Evolutionary conservation across 1,140 invertebrate genomes (phyloP), one percentile per base, ranked within the genome.

Genomic region (Chionoecetes opilio): DNA sequence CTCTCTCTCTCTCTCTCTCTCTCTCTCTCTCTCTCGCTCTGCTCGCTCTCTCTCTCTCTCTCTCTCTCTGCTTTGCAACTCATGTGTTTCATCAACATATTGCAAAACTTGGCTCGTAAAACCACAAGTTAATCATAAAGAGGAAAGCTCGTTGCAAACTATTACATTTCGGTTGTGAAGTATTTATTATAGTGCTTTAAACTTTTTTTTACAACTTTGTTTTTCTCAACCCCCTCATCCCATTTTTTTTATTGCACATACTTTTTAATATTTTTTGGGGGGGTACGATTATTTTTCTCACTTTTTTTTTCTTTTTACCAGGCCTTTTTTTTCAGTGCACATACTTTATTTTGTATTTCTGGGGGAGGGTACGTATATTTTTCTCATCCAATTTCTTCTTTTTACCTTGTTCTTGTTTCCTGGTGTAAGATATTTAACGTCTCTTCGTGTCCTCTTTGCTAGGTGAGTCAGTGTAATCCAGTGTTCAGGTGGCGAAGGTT

Each of bases 1-100:
- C 37, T 37, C 37, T 46, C 37, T 90, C 34, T 90, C 88, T 90
- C 38, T 90, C 38, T 90, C 34, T 90, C 88, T 90, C 88, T 90
- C 88, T 46, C 37, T 90, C 11, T 90, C 37, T 90, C 38, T 90
- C 34, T 90, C 37, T 46, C 34, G 21, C 34, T 46, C 82, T 84
- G n/a, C 82, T 84, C 82, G 21, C 82, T 84, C 82, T 84, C 82
- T 84, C 82, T 46, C 14, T 46, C 6, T 9, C 53, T 21, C 8
- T 9, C 53, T 26, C 3, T 75, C n/a, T 26, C 63, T 21, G 8
- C 17, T 8, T 26, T 2, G 53, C n/a, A 75, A n/a, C 63, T n/a
- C 63, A n/a, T n/a, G 63, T 75, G 21, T n/a, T 75, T n/a, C 9
- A 75, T 75, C 63, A 75, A 26, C 63, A 6, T 8, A 75, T 75